Conservation (phyloP, 2,888 invertebrate genomes). For the Acronicta psi region DNA sequence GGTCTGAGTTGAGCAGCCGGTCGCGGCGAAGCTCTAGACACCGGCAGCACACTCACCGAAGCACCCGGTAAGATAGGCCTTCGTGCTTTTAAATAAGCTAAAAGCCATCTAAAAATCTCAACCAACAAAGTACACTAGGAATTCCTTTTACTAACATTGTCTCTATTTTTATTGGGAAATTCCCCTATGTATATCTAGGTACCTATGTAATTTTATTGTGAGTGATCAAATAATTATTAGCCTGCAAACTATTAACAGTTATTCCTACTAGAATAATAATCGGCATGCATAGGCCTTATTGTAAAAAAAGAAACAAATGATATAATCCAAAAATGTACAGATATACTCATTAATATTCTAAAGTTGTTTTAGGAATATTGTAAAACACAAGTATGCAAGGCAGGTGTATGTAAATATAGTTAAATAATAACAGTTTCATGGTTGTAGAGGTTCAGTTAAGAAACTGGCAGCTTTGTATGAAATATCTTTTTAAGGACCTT, state of each 20-base stretch:
- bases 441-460: slow-evolving; percentile 9
- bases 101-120: neutral
- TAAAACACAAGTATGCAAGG: slow-evolving; percentile 36
- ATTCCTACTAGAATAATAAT: slow-evolving; percentile 7
- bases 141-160: neutral
- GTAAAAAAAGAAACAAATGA: slow-evolving; percentile 1
- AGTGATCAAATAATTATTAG: slow-evolving; percentile 38
- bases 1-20: slow-evolving; percentile 96
- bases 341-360: slow-evolving; percentile 43
- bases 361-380: slow-evolving; percentile 33
- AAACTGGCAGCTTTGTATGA: slow-evolving; percentile 10
- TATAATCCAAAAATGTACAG: slow-evolving; percentile 4
- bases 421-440: slow-evolving; percentile 18
- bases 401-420: slow-evolving; percentile 46
- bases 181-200: slow-evolving; percentile 17
- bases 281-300: neutral
- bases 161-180: slow-evolving; percentile 24
- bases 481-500: slow-evolving; percentile 9
- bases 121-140: neutral
- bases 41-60: slow-evolving; percentile 90
- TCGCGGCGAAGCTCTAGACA: slow-evolving; percentile 92
- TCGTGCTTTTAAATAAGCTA: slow-evolving; percentile 52
- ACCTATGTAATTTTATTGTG: slow-evolving; percentile 35
- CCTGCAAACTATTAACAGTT: slow-evolving; percentile 17
- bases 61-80: slow-evolving; percentile 87